A percentile compares a stretch with the other conserved stretches of the same genome.
Evolutionary conservation across 64 coral and sea anemone species (phyloP).

Genomic region (Porites lutea): DNA sequence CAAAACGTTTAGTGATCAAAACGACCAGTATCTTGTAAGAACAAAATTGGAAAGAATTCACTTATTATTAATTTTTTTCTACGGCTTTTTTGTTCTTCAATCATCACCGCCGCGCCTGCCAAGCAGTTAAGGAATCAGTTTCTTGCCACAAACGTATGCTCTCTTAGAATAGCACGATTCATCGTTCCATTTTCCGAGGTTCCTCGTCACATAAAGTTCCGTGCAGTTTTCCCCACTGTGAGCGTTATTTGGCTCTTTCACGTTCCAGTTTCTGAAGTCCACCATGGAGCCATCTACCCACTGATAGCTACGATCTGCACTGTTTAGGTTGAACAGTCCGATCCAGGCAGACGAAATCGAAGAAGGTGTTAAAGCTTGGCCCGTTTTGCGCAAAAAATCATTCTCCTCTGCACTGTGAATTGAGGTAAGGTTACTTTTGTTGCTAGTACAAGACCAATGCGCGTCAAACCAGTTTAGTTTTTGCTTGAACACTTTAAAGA

Average conservation of each 20-base stretch:
- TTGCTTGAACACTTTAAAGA: slow-evolving; percentile 6
- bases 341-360: background rate
- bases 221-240: background rate
- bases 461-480: background rate
- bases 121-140: background rate
- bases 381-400: background rate
- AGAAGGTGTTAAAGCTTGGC: too few species aligned
- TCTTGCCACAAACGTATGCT: slow-evolving; percentile 20
- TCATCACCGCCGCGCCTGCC: too few species aligned
- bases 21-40: too few species aligned
- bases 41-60: too few species aligned
- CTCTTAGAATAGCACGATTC: too few species aligned
- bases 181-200: background rate
- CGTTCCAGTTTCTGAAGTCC: background rate
- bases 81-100: too few species aligned
- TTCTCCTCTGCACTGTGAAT: slow-evolving; percentile 5
- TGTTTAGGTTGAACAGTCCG: slow-evolving; percentile 16
- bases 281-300: slow-evolving; percentile 1
- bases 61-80: too few species aligned
- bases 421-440: slow-evolving; percentile 4
- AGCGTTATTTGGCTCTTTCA: background rate
- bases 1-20: too few species aligned
- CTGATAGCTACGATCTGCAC: background rate
- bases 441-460: background rate
- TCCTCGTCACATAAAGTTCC: background rate